A percentile compares a stretch with the other conserved stretches of the same genome.
Evolutionary conservation across 2,797 vertebrate species (phyloP).

Genomic region (Anguilla obscura): DNA sequence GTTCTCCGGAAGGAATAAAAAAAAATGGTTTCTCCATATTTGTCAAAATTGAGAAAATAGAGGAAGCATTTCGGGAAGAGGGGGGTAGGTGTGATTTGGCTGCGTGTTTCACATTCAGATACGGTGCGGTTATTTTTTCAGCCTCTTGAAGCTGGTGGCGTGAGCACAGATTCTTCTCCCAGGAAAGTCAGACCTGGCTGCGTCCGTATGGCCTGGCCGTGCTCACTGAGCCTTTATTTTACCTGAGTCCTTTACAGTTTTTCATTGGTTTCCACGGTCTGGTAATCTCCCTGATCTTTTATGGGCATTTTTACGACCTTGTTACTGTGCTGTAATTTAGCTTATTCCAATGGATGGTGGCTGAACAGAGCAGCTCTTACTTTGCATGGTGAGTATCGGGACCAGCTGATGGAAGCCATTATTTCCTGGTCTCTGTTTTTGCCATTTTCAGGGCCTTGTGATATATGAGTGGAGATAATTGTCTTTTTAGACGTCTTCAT

Average conservation of each 20-base stretch:
- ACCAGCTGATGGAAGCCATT: neutral
- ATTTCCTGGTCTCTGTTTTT: neutral
- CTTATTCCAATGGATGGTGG: neutral
- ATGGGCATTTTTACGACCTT: neutral
- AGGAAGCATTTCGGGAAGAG: neutral
- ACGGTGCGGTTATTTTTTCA: neutral
- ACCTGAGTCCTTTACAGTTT: neutral
- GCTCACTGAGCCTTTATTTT: neutral
- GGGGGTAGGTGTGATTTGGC: neutral
- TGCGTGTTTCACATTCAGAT: neutral
- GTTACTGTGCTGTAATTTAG: neutral
- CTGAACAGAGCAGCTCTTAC: neutral
- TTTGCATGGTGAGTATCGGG: neutral
- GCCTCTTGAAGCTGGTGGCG: neutral
- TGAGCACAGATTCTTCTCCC: neutral
- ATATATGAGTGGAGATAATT: neutral
- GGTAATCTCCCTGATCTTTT: neutral
- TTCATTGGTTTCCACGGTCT: neutral
- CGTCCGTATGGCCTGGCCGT: neutral
- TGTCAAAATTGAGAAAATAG: neutral
- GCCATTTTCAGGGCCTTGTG: neutral
- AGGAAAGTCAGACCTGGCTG: neutral
- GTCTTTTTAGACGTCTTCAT: neutral
- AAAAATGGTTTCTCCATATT: neutral
- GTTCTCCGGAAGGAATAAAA: neutral